phyloP scores from a whole-genome alignment of 2,113 vertebrate genomes.

The Grus americana region DNA sequence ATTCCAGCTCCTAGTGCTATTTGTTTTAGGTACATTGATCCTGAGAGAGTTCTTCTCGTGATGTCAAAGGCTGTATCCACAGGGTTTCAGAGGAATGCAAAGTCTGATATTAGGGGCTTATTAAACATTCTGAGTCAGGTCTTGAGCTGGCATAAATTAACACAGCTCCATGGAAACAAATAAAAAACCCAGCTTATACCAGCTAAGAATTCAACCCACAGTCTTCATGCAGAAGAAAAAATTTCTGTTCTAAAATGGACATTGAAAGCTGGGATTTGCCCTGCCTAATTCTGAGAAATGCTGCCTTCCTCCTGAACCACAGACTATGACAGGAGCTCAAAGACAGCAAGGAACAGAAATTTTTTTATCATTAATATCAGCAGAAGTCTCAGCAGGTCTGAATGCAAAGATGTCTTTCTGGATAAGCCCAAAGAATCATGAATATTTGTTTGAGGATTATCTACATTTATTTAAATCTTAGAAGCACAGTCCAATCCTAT shows the following conservation, averaged over 20 bases:
- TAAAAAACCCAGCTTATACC: not conserved
- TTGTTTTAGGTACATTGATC: not conserved
- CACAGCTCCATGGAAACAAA: slow-evolving; percentile 40
- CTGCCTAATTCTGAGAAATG: not conserved
- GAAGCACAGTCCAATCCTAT: not conserved
- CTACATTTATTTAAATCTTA: not conserved
- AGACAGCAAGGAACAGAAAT: not conserved
- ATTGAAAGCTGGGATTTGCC: not conserved
- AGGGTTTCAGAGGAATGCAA: not conserved
- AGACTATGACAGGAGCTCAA: not conserved
- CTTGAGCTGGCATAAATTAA: slow-evolving; percentile 32
- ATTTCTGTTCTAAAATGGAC: not conserved
- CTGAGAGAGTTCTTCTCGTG: not conserved
- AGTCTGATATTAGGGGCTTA: not conserved
- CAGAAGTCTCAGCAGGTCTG: not conserved
- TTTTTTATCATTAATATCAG: not conserved
- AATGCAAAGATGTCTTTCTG: not conserved
- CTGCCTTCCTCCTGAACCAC: not conserved
- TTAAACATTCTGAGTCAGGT: slow-evolving; percentile 14
- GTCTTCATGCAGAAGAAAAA: not conserved
- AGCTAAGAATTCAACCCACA: slow-evolving; percentile 17
- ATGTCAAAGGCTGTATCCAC: not conserved
- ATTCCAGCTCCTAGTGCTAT: not conserved
- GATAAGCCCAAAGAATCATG: not conserved
- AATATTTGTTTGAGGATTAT: slow-evolving; percentile 34